A percentile compares a stretch with the other conserved stretches of the same genome.
These are phyloP conservation scores for Plutella xylostella DNA, from an alignment of 2,888 invertebrate species.

Conservation along the genomic window DNA sequence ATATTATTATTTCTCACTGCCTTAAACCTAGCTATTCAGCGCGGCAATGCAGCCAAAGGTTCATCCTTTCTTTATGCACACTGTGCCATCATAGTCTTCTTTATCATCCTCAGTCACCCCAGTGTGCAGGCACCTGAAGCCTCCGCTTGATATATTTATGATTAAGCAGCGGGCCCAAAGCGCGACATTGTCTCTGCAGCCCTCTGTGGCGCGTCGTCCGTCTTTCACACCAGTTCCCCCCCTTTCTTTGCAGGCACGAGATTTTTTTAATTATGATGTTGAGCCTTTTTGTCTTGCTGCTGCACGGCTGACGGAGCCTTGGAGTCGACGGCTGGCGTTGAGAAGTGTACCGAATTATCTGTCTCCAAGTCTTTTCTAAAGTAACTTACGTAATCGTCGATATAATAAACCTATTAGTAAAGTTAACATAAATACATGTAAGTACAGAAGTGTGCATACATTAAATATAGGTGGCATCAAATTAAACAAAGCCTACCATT, in stretches of 20 bases:
- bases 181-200: constrained; percentile 60
- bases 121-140: constrained; percentile 30
- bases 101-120: too few relatives aligned
- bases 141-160: constrained; percentile 66
- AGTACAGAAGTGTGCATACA: too few relatives aligned
- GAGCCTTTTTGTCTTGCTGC: constrained; percentile 59
- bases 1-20: too few relatives aligned
- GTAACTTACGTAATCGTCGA: too few relatives aligned
- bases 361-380: background rate
- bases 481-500: too few relatives aligned
- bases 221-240: constrained; percentile 63
- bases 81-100: too few relatives aligned
- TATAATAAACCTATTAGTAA: too few relatives aligned
- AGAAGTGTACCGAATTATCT: background rate
- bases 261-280: constrained; percentile 71
- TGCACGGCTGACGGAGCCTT: constrained; percentile 16
- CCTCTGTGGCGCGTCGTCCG: constrained; percentile 59
- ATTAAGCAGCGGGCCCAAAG: constrained; percentile 62
- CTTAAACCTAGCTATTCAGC: too few relatives aligned
- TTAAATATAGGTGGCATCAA: too few relatives aligned
- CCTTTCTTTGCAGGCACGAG: constrained; percentile 65
- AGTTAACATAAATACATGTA: too few relatives aligned
- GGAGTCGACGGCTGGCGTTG: background rate
- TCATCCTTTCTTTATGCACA: too few relatives aligned
- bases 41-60: too few relatives aligned